Evolutionary conservation across 2,888 invertebrate species (phyloP).

Genomic region (Pandemis cinnamomeana): DNA sequence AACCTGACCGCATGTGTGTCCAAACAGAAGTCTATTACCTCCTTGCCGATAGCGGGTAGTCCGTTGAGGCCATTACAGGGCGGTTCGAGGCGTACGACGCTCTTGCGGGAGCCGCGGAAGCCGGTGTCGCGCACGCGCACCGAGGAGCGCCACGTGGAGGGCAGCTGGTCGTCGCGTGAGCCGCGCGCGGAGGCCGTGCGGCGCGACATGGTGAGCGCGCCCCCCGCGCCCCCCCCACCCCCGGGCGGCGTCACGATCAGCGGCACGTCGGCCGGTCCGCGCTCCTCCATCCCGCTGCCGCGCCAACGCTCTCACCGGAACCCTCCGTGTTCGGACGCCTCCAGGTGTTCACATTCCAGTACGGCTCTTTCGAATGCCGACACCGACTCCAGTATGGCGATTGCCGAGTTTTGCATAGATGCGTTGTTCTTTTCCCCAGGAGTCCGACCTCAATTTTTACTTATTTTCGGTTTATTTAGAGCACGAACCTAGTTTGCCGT

Average conservation of each 20-base stretch:
- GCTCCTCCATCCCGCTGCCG: conserved; percentile 85
- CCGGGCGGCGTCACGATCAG: conserved; percentile 76
- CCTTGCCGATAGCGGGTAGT: conserved; percentile 83
- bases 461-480: background rate
- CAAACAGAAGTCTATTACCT: conserved; percentile 78
- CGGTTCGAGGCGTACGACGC: conserved; percentile 86
- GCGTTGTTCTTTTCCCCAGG: conserved; percentile 61
- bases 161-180: conserved; percentile 73
- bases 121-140: conserved; percentile 87
- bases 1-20: conserved; percentile 50
- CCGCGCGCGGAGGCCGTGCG: conserved; percentile 74
- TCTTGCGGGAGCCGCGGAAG: conserved; percentile 86
- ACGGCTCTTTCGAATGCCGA: conserved; percentile 77
- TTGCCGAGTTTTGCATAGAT: conserved; percentile 83
- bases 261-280: conserved; percentile 81
- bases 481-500: background rate
- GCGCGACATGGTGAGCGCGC: conserved; percentile 73
- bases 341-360: conserved; percentile 80
- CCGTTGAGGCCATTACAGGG: conserved; percentile 87
- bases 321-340: conserved; percentile 77
- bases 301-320: conserved; percentile 84
- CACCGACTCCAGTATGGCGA: conserved; percentile 77
- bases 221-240: conserved; percentile 61
- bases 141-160: conserved; percentile 86
- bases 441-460: conserved; percentile 40